These are phyloP conservation scores for Ephestia elutella DNA, from an alignment of 1,140 invertebrate species.

Conservation along the genomic window DNA sequence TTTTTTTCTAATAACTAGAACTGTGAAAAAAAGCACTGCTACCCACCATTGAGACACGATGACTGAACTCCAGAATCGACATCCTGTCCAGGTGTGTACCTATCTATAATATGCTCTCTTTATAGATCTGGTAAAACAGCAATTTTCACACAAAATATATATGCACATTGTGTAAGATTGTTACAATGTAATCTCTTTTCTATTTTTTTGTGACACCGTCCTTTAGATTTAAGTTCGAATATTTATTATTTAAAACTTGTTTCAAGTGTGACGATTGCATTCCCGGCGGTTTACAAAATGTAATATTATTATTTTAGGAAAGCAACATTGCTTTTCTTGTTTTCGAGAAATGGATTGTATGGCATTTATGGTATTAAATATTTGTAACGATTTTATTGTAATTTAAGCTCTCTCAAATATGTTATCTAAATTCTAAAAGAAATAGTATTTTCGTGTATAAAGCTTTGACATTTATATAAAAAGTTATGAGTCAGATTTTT, in stretches of 20 bases:
- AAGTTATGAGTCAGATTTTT: neutral
- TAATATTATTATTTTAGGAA: neutral
- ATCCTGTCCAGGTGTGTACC: neutral
- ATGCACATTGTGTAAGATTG: neutral
- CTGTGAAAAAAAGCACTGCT: no score
- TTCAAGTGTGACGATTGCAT: neutral
- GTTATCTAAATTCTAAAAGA: neutral
- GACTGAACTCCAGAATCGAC: no score
- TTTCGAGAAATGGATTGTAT: slow-evolving; percentile 23
- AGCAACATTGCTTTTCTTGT: slow-evolving; percentile 12
- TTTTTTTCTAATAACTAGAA: no score
- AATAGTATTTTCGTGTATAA: neutral
- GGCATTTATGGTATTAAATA: slow-evolving; percentile 34
- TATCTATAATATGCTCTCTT: neutral
- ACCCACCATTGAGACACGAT: no score
- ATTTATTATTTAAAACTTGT: neutral
- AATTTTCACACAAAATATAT: no score
- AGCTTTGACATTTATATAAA: no score
- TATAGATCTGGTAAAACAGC: neutral
- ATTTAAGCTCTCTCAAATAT: slow-evolving; percentile 26
- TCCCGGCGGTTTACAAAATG: neutral
- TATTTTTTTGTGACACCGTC: slow-evolving; percentile 48
- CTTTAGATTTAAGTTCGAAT: slow-evolving; percentile 35
- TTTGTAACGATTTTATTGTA: slow-evolving; percentile 25
- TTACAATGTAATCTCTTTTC: slow-evolving; percentile 12